These are phyloP conservation scores for Andrena bicolor DNA, from an alignment of 2,888 invertebrate genomes.

Conservation along the genomic window DNA sequence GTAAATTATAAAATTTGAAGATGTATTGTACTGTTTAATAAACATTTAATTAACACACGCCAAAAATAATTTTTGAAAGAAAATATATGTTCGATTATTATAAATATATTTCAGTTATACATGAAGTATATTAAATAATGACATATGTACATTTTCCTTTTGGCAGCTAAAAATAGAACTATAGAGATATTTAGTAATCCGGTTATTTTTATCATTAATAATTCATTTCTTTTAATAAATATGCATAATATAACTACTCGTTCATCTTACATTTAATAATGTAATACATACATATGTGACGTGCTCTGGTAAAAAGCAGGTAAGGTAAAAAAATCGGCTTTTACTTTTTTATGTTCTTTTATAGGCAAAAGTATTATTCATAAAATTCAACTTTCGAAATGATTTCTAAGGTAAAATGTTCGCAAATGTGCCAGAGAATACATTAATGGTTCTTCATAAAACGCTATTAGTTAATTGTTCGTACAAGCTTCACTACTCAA, in stretches of 20 bases:
- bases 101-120: background rate
- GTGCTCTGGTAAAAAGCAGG: background rate
- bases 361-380: too few species aligned
- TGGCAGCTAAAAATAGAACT: background rate
- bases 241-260: background rate
- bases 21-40: background rate
- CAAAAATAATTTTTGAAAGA: background rate
- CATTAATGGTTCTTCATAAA: too few species aligned
- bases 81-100: background rate
- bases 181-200: background rate
- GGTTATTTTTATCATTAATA: background rate
- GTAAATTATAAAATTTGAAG: background rate
- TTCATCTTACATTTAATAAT: background rate
- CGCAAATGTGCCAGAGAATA: too few species aligned
- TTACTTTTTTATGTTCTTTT: too few species aligned
- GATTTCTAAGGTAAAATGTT: too few species aligned
- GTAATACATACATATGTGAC: background rate
- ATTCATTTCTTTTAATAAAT: background rate
- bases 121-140: background rate
- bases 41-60: background rate
- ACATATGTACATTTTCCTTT: background rate
- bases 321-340: too few species aligned
- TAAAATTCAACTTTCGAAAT: too few species aligned
- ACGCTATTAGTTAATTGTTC: too few species aligned
- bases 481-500: too few species aligned